phyloP scores from a whole-genome alignment of 2,113 vertebrate genomes.

The Pogonocichla stellata region DNA sequence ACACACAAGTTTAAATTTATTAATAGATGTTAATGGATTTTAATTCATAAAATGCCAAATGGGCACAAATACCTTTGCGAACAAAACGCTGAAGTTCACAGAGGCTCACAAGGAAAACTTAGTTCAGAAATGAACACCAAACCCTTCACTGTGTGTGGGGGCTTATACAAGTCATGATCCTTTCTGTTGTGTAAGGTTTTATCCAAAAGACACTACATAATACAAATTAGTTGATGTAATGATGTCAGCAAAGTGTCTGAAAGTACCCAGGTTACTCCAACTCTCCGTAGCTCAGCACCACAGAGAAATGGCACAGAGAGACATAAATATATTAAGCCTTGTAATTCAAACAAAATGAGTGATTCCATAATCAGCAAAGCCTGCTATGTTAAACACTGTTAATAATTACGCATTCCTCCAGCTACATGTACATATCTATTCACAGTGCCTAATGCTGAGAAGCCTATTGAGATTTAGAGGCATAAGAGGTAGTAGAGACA shows the following conservation, averaged over 20 bases:
- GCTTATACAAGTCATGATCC: background rate
- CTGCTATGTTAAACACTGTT: background rate
- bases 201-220: background rate
- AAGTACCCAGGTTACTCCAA: background rate
- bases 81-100: background rate
- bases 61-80: background rate
- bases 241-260: background rate
- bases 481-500: background rate
- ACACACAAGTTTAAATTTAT: background rate
- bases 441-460: background rate
- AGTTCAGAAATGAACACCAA: background rate
- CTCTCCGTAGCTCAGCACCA: background rate
- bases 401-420: background rate
- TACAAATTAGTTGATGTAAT: background rate
- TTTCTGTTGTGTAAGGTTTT: background rate
- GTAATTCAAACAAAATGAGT: background rate
- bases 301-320: background rate
- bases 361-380: background rate
- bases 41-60: background rate
- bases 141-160: background rate
- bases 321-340: background rate
- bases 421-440: background rate
- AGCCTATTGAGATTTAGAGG: background rate
- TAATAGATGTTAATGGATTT: background rate
- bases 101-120: background rate